Percentiles rank a stretch among this genome's conserved stretches.
These are phyloP conservation scores for Oryzias woworae DNA, from an alignment of 2,113 vertebrate genomes.

Conservation along the genomic window DNA sequence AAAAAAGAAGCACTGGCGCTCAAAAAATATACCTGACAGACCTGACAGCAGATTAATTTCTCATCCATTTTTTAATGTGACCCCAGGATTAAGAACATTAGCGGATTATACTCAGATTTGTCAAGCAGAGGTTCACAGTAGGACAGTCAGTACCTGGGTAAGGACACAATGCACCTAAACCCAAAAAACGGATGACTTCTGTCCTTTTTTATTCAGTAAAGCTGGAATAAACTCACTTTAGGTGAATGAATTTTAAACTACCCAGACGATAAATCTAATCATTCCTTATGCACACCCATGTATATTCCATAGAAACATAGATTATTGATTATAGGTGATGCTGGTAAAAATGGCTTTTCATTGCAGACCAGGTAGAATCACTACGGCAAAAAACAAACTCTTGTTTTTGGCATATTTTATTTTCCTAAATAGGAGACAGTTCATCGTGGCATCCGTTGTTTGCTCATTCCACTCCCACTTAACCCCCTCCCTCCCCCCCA, in stretches of 20 bases:
- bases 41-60: conserved; percentile 75
- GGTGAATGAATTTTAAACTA: background rate
- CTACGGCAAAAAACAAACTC: conserved; percentile 46
- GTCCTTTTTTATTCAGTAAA: background rate
- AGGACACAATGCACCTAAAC: conserved; percentile 56
- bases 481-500: conserved; percentile 36
- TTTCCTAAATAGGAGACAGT: conserved; percentile 45
- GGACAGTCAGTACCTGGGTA: conserved; percentile 64
- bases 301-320: no score
- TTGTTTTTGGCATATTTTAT: conserved; percentile 52
- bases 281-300: no score
- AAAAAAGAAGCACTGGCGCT: conserved; percentile 48
- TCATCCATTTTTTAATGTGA: conserved; percentile 76
- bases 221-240: background rate
- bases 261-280: background rate
- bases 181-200: conserved; percentile 14
- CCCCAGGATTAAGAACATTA: conserved; percentile 74
- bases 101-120: conserved; percentile 74
- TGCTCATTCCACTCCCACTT: conserved; percentile 34
- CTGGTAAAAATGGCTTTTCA: conserved; percentile 40
- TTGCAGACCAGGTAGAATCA: conserved; percentile 29
- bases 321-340: conserved; percentile 5
- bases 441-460: conserved; percentile 40
- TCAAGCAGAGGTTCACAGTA: conserved; percentile 58
- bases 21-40: conserved; percentile 68